phyloP scores from a whole-genome alignment of 2,113 vertebrate genomes.

The Leiothrix lutea region DNA sequence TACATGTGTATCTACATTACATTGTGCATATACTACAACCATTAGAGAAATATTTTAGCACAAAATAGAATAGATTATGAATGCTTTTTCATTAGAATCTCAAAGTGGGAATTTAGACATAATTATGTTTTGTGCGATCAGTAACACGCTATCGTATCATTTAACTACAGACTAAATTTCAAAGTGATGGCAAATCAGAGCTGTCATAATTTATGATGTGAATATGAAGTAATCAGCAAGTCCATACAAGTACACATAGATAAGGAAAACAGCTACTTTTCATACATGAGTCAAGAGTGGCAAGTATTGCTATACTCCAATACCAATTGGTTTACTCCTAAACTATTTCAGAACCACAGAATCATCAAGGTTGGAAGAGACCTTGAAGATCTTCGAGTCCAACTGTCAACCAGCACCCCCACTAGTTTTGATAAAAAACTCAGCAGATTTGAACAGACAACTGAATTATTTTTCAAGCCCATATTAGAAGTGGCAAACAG shows the following conservation, averaged over 20 bases:
- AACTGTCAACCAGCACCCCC: not conserved
- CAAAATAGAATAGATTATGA: not conserved
- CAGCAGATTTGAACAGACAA: not conserved
- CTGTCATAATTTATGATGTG: not conserved
- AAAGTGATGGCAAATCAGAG: not conserved
- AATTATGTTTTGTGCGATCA: not conserved
- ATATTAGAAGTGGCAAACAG: not conserved
- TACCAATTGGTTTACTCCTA: not conserved
- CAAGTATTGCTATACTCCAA: not conserved
- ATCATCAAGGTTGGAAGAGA: not conserved
- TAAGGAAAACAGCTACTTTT: not conserved
- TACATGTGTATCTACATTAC: not conserved
- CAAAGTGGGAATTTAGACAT: not conserved
- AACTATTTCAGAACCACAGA: not conserved
- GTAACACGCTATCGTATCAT: not conserved
- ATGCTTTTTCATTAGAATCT: conserved; percentile 13
- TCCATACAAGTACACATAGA: not conserved
- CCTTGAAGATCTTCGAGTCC: not conserved
- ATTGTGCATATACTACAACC: not conserved
- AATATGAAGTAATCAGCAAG: not conserved
- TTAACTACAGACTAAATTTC: not conserved
- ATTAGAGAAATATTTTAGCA: conserved; percentile 1
- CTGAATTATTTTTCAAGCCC: not conserved
- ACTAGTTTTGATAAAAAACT: not conserved
- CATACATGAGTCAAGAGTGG: not conserved